phyloP scores from a whole-genome alignment of 1,140 invertebrate species.

The Drosophila parvula region DNA sequence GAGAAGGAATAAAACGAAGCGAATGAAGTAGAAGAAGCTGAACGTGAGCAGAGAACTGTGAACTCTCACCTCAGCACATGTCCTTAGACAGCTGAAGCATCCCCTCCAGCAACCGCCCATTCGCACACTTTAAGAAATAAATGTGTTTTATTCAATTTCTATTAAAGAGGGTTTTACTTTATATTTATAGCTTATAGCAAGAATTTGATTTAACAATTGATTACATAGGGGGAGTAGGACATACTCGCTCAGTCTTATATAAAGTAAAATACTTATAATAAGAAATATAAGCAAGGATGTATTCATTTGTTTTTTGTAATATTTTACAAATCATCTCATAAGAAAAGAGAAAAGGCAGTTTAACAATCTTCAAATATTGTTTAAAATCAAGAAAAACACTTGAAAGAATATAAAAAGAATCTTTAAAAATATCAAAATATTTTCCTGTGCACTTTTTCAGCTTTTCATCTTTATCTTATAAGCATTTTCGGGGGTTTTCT shows the following conservation, averaged over 20 bases:
- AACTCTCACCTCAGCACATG: slow-evolving; percentile 53
- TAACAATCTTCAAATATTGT: neutral
- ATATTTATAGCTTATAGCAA: neutral
- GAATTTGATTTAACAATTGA: neutral
- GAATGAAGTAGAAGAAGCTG: slow-evolving; percentile 19
- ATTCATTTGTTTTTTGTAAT: neutral
- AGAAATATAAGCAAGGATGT: neutral
- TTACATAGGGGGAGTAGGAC: neutral
- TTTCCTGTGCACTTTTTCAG: slow-evolving; percentile 9
- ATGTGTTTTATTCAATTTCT: neutral
- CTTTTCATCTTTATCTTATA: slow-evolving; percentile 51
- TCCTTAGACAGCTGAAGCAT: slow-evolving; percentile 47
- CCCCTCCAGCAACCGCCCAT: slow-evolving; percentile 6
- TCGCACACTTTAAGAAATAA: slow-evolving; percentile 4
- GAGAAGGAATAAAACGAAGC: slow-evolving; percentile 15
- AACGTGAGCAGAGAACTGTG: slow-evolving; percentile 50
- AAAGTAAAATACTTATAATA: too few relatives aligned
- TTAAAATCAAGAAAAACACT: neutral
- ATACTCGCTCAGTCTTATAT: neutral
- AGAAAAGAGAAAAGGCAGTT: neutral
- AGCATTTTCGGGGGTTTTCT: slow-evolving; percentile 38
- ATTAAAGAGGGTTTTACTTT: neutral
- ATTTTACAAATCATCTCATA: neutral
- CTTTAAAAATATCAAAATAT: neutral
- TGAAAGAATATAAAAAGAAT: neutral